Base-by-base conservation (phyloP, 1,140 invertebrate genomes). In the Bradysia coprophila region DNA sequence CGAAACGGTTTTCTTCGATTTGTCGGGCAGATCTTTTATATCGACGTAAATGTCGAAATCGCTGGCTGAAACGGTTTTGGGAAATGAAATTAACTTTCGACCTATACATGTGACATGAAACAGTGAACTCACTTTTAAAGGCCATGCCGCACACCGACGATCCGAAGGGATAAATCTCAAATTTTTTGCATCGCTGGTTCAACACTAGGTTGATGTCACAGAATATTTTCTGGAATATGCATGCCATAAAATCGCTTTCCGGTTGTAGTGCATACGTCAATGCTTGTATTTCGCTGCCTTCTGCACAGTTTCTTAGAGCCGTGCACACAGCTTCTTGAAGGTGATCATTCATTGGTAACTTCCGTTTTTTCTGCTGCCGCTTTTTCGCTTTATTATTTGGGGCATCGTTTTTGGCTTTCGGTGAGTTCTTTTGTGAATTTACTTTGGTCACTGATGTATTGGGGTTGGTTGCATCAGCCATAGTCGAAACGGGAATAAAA, bases 111-210 rank as follows among this genome's bases (percentile, higher is more conserved):
- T n/a, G n/a, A n/a, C n/a, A n/a, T n/a, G n/a, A n/a, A n/a, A n/a
- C n/a, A n/a, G n/a, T n/a, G n/a, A n/a, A n/a, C n/a, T n/a, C n/a
- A 36, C 33, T 16, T 36, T 36, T 36, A 36, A 36, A 36, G 10
- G 33, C 33, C 18, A 36, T n/a, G 10, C 33, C 33, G 6, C 5
- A n/a, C 18, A 16, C 15, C 9, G 33, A 9, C 5, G 33, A 36
- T 5, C 33, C 33, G 18, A 36, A 36, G 9, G 15, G 10, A 11
- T 36, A 16, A 36, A 36, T 16, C 5, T 36, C n/a, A 36, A 8
- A 36, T 11, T 9, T 36, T 9, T 9, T 6, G 33, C 9, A 15
- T 9, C 5, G 33, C 33, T 8, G 28, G n/a, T 31, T 31, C 28
- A 31, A 31, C n/a, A 9, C 28, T n/a, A n/a, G n/a, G n/a, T n/a